Conservation (phyloP, 2,797 vertebrate genomes). For the Arrhamphus sclerolepis region DNA sequence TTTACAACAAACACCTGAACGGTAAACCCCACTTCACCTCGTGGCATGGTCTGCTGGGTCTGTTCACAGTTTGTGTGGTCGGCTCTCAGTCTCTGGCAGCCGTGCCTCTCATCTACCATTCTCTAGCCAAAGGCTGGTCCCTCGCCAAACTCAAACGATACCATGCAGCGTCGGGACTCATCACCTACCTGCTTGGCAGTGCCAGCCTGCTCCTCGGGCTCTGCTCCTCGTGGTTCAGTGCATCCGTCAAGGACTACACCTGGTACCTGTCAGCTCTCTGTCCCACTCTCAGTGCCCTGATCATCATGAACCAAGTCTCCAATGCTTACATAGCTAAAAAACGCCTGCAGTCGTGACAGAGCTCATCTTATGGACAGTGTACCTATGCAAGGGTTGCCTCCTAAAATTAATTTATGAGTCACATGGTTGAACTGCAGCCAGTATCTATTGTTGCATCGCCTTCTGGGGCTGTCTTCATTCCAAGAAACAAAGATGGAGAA, state of each 20-base stretch:
- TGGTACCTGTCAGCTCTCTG: slow-evolving; percentile 91
- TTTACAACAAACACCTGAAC: slow-evolving; percentile 89
- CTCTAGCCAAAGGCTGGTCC: slow-evolving; percentile 89
- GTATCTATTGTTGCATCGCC: too few relatives aligned
- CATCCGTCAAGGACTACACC: slow-evolving; percentile 69
- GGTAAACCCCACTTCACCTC: slow-evolving; percentile 90
- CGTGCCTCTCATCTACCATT: slow-evolving; percentile 86
- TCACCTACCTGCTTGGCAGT: slow-evolving; percentile 89
- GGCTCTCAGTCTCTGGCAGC: slow-evolving; percentile 85
- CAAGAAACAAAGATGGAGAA: too few relatives aligned
- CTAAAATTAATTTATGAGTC: too few relatives aligned
- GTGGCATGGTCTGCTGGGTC: slow-evolving; percentile 89
- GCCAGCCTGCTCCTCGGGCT: slow-evolving; percentile 89
- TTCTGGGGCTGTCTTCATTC: too few relatives aligned
- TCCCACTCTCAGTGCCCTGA: slow-evolving; percentile 82
- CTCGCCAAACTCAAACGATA: slow-evolving; percentile 93
- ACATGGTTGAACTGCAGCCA: too few relatives aligned
- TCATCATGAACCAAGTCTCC: slow-evolving; percentile 95
- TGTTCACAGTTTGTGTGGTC: slow-evolving; percentile 81
- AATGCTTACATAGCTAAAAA: slow-evolving; percentile 90
- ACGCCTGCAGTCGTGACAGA: slow-evolving; percentile 83
- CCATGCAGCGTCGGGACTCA: slow-evolving; percentile 89
- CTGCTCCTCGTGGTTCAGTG: slow-evolving; percentile 90
- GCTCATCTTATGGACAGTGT: not conserved
- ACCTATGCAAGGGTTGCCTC: not conserved